Conservation (phyloP, 2,888 invertebrate species). For the Leucania comma region DNA sequence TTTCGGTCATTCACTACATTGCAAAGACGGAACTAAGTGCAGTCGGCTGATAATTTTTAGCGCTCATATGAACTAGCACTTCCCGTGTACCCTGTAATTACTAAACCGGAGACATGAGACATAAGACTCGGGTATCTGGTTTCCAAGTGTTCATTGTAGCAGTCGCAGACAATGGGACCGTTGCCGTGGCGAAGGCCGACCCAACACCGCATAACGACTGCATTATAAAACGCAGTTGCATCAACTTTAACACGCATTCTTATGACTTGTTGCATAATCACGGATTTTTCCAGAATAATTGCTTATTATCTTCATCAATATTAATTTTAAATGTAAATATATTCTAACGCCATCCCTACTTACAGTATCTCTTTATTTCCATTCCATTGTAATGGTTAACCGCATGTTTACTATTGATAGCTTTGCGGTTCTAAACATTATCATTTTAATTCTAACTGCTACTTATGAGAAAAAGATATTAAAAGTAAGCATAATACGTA, state of each 20-base stretch:
- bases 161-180: conserved; percentile 82
- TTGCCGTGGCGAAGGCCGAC: conserved; percentile 88
- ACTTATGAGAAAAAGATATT: conserved; percentile 5
- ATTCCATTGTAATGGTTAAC: conserved; percentile 57
- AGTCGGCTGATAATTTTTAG: conserved; percentile 44
- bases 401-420: conserved; percentile 50
- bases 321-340: conserved; percentile 46
- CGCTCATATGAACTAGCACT: conserved; percentile 66
- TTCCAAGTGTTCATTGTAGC: conserved; percentile 87
- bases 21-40: conserved; percentile 40
- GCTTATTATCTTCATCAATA: conserved; percentile 45
- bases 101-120: conserved; percentile 79
- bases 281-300: conserved; percentile 50
- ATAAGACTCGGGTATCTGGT: conserved; percentile 85
- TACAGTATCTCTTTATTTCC: conserved; percentile 37
- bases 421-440: conserved; percentile 56
- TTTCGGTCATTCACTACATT: conserved; percentile 32
- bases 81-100: conserved; percentile 77
- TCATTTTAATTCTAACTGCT: conserved; percentile 29
- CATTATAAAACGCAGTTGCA: conserved; percentile 75
- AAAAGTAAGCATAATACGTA: background rate
- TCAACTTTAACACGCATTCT: conserved; percentile 72
- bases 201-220: conserved; percentile 85
- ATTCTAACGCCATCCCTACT: conserved; percentile 50
- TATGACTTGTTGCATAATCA: conserved; percentile 61